These are phyloP conservation scores for Carassius gibelio DNA, from an alignment of 2,113 vertebrate genomes.

Conservation along the genomic window DNA sequence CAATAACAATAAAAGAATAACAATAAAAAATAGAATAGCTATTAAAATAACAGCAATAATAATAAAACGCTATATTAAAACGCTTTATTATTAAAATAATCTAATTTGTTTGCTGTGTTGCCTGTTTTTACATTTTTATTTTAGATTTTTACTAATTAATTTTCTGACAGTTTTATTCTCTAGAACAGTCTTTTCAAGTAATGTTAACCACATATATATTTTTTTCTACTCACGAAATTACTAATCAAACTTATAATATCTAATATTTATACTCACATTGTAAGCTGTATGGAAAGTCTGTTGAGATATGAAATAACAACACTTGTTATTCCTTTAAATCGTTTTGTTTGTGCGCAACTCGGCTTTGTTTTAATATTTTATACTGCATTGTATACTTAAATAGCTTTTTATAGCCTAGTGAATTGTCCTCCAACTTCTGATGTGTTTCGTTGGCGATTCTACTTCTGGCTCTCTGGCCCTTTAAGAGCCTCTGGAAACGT, in stretches of 20 bases:
- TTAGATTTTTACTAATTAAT: not conserved
- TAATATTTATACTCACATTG: not conserved
- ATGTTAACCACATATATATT: not conserved
- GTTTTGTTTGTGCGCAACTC: not conserved
- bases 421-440: not conserved
- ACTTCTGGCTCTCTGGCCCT: constrained; percentile 57
- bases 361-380: not conserved
- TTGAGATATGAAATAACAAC: not conserved
- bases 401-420: not conserved
- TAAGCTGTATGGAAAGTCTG: not conserved
- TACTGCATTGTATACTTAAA: not conserved
- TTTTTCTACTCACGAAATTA: not conserved
- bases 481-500: constrained; percentile 66
- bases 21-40: too few species aligned
- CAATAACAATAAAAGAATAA: not conserved
- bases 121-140: not conserved
- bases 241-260: not conserved
- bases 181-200: not conserved
- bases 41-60: too few species aligned
- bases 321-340: not conserved
- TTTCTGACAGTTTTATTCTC: not conserved
- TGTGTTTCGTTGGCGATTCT: not conserved
- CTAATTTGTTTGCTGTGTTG: not conserved
- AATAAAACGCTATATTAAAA: too few species aligned
- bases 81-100: too few species aligned